Conservation (phyloP, 2,888 invertebrate genomes). For the Polymixis flavicincta region DNA sequence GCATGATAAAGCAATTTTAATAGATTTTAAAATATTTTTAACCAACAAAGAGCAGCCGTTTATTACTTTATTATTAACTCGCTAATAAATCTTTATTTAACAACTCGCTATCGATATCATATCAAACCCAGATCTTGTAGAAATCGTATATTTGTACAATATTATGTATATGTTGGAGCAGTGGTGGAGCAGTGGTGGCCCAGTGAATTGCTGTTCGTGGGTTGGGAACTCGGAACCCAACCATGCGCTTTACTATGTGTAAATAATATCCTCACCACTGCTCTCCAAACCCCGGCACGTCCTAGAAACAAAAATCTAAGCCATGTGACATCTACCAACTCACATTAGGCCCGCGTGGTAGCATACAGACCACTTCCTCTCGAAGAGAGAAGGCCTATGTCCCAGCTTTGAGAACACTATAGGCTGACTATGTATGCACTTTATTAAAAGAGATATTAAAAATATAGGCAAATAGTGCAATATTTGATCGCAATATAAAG, state of each 20-base stretch:
- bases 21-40: slow-evolving; percentile 24
- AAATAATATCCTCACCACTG: no score
- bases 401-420: no score
- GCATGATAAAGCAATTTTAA: slow-evolving; percentile 32
- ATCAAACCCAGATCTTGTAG: slow-evolving; percentile 13
- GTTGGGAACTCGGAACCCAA: no score
- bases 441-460: background rate
- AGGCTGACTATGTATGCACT: background rate
- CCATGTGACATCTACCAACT: no score
- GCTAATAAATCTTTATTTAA: slow-evolving; percentile 31
- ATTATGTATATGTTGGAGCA: background rate
- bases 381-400: no score
- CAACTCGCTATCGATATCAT: slow-evolving; percentile 20
- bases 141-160: background rate
- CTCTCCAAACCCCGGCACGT: no score
- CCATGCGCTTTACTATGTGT: no score
- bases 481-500: background rate
- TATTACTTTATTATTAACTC: slow-evolving; percentile 17
- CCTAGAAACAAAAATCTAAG: no score
- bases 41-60: slow-evolving; percentile 23
- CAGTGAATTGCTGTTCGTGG: no score
- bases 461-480: background rate
- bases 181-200: no score
- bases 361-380: no score
- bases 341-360: no score